A percentile compares a stretch with the other conserved stretches of the same genome.
Conservation (phyloP, 2,888 invertebrate genomes). For the Drosophila tanythrix region DNA sequence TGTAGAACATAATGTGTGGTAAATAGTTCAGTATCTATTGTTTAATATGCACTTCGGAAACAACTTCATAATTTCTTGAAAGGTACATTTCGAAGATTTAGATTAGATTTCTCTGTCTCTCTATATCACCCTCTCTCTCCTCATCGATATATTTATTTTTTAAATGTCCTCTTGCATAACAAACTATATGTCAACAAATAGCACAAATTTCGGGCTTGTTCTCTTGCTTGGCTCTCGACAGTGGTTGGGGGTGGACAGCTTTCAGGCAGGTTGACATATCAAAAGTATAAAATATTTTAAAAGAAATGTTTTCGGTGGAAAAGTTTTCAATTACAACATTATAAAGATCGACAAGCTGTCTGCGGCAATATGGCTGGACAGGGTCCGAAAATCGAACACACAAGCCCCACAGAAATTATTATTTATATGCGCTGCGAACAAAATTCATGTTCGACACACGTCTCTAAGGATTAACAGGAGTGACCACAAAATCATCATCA, state of each 20-base stretch:
- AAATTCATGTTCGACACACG: conserved; percentile 84
- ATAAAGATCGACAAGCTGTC: conserved; percentile 85
- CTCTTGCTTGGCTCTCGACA: conserved; percentile 22
- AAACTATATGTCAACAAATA: conserved; percentile 34
- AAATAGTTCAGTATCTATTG: neutral
- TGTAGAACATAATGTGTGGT: neutral
- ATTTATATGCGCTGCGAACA: conserved; percentile 82
- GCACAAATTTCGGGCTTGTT: conserved; percentile 52
- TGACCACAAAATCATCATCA: conserved; percentile 84
- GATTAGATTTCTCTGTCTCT: neutral
- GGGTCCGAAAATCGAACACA: conserved; percentile 33
- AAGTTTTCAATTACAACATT: conserved; percentile 84
- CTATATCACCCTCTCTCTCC: neutral
- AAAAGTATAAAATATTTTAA: conserved; percentile 78
- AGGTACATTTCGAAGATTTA: neutral
- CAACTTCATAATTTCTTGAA: neutral
- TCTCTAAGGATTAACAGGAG: conserved; percentile 84
- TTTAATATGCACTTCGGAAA: neutral
- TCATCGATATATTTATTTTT: conserved; percentile 11
- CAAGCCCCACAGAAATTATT: conserved; percentile 72
- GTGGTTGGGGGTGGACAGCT: conserved; percentile 58
- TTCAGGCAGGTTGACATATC: conserved; percentile 77
- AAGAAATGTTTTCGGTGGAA: conserved; percentile 70
- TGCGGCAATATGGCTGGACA: conserved; percentile 75
- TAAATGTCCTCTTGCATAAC: conserved; percentile 22